phyloP scores from a whole-genome alignment of 37 sponge, comb jelly and placozoan genomes.

The Diacarnus erythraeanus region DNA sequence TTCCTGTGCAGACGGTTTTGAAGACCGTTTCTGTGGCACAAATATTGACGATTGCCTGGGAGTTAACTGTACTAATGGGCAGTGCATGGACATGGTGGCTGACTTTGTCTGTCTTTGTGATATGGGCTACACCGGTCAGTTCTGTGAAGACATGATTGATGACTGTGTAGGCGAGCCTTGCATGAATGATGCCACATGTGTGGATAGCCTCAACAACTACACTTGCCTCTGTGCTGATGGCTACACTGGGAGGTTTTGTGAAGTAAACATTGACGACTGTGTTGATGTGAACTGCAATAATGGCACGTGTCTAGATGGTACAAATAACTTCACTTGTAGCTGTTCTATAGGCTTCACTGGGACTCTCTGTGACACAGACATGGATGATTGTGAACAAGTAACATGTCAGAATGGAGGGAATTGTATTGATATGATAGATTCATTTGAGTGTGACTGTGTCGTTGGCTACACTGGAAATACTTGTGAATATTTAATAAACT shows the following conservation, averaged over 20 bases:
- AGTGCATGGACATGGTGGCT: not conserved
- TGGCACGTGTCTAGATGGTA: constrained; percentile 47
- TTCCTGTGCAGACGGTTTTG: constrained; percentile 25
- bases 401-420: constrained; percentile 42
- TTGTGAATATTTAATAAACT: constrained; percentile 49
- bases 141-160: constrained; percentile 33
- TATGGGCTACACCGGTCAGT: constrained; percentile 36
- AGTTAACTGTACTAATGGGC: constrained; percentile 27
- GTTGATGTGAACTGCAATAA: constrained; percentile 23
- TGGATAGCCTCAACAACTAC: constrained; percentile 16
- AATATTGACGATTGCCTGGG: constrained; percentile 35
- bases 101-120: constrained; percentile 38
- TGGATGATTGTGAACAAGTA: constrained; percentile 32
- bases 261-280: constrained; percentile 58
- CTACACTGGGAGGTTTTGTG: constrained; percentile 55
- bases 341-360: constrained; percentile 54
- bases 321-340: constrained; percentile 32
- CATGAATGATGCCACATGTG: constrained; percentile 28
- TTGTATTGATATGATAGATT: constrained; percentile 21
- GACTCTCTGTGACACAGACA: constrained; percentile 24
- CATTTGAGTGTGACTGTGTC: constrained; percentile 6
- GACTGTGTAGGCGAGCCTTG: constrained; percentile 16
- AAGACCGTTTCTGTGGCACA: constrained; percentile 24
- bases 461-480: constrained; percentile 10
- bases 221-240: constrained; percentile 65